Evolutionary conservation across 2,888 invertebrate species (phyloP), one percentile per base, ranked within the genome.

Genomic region (Melanostoma mellinum): DNA sequence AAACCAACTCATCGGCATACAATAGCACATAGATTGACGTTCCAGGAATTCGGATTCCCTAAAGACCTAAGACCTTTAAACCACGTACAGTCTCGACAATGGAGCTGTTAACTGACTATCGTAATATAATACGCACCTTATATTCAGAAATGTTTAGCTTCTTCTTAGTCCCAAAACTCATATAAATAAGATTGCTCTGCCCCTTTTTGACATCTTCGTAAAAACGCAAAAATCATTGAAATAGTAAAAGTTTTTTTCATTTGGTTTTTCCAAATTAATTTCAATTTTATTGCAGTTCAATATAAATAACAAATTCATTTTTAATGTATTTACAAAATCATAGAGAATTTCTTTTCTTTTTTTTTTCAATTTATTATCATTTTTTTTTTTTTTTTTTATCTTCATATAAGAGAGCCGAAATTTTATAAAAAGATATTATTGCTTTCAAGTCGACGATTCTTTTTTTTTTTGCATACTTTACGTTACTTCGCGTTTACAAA

Each of bases 321-420:
- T 58, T 50, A 67, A 60, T 58, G 56, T 80, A 78, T 78, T 69
- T 73, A 67, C 71, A 82, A 69, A 72, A 69, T 77, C 69, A 68
- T 69, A 73, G 74, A 74, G 53, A 63, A 48, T 42, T 67, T 71
- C 56, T 52, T 46, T 65, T 77, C 50, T 84, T 87, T 86, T 79
- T 85, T 78, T 78, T 86, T 73, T 30, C 44, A 72, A 65, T 85
- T 67, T 60, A 69, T 53, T 69, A 67, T 58, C 56, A 61, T 58
- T 78, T 53, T 9, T 44, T 44, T n/a, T n/a, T 44, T 9, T 0
- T 44, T 50, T 50, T 53, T 53, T 35, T n/a, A 3, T 86, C 78
- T 86, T 30, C n/a, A 48, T 20, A n/a, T 61, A 74, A 68, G 36
- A 50, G 46, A 68, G 61, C 55, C 72, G 72, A 73, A 73, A 63